A percentile compares a stretch with the other conserved stretches of the same genome.
phyloP scores from a whole-genome alignment of 2,888 invertebrate genomes.

The Aphodius sticticus region DNA sequence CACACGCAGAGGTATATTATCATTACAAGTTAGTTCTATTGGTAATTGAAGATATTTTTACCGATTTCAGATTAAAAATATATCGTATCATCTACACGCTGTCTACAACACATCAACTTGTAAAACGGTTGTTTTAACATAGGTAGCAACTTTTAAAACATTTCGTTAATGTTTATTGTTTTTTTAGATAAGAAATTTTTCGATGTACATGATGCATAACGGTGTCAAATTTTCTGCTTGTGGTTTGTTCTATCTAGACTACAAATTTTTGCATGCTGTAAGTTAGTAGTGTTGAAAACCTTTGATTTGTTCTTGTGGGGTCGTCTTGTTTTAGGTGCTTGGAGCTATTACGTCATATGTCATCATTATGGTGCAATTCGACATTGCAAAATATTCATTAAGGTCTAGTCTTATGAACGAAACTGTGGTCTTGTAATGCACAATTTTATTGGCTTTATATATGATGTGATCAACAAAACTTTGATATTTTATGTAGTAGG shows the following conservation, averaged over 20 bases:
- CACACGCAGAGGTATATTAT: conserved; percentile 28
- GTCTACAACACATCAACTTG: conserved; percentile 24
- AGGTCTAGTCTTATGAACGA: too few species aligned
- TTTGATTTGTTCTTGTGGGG: too few species aligned
- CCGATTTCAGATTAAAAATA: conserved; percentile 33
- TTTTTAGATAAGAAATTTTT: conserved; percentile 42
- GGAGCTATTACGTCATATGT: conserved; percentile 40
- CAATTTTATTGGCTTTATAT: too few species aligned
- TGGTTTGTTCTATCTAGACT: conserved; percentile 42
- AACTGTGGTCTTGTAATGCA: too few species aligned
- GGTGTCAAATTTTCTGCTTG: conserved; percentile 41
- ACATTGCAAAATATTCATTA: conserved; percentile 35
- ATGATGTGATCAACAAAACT: too few species aligned
- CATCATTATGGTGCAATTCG: conserved; percentile 43
- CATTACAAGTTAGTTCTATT: too few species aligned
- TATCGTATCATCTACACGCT: conserved; percentile 29
- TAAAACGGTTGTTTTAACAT: conserved; percentile 28
- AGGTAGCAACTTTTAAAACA: conserved; percentile 27
- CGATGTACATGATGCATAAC: conserved; percentile 40
- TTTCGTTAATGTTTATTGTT: conserved; percentile 8
- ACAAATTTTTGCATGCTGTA: conserved; percentile 42
- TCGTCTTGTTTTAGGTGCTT: conserved; percentile 9
- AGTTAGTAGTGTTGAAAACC: neutral
- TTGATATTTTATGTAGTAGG: too few species aligned
- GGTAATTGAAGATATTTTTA: too few species aligned